Evolutionary conservation across 2,797 vertebrate species (phyloP), one percentile per base, ranked within the genome.

Genomic region (Enteromius viviparus): DNA sequence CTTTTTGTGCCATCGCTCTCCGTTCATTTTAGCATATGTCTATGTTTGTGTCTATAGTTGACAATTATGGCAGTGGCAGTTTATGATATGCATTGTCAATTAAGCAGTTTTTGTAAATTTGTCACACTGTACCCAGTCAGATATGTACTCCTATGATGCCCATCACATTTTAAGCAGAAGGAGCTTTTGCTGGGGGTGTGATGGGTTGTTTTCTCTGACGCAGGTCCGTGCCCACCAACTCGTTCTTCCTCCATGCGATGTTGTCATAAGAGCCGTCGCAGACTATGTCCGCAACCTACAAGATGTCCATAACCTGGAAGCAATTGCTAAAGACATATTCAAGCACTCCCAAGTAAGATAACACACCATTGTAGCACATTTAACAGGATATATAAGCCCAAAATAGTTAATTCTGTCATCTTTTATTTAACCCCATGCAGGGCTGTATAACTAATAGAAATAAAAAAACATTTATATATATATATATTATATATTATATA

Each of bases 171-270:
- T 72, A 75, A 75, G 62, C 83, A 76, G 76, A 84, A 82, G 66
- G 53, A 75, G 76, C 68, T 80, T 85, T 77, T 84, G 60, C 85
- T 85, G 34, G 78, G 37, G 40, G 60, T 86, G 77, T 89, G 70
- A 86, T 80, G 62, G 75, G 8, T 71, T 60, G 49, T 77, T 55
- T 85, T 84, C 90, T 37, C 91, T 60, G 89, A 83, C 19, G 9
- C 87, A 99, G 97, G 97, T 99, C 91, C 96, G 97, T 84, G 97
- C 97, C 90, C 97, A 99, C 90, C 97, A 98, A 92, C 95, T 99
- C 55, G 97, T 98, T 89, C 95, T 99, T 87, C 97, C 97, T 2
- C 97, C 97, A 0, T 98, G 97, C 32, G 97, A 99, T 64, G 97
- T 98, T 15, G 97, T 99, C 66, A 98, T 99, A 92, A 96, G 97